Conservation (phyloP, 2,797 vertebrate genomes). For the Scolopax rusticola region DNA sequence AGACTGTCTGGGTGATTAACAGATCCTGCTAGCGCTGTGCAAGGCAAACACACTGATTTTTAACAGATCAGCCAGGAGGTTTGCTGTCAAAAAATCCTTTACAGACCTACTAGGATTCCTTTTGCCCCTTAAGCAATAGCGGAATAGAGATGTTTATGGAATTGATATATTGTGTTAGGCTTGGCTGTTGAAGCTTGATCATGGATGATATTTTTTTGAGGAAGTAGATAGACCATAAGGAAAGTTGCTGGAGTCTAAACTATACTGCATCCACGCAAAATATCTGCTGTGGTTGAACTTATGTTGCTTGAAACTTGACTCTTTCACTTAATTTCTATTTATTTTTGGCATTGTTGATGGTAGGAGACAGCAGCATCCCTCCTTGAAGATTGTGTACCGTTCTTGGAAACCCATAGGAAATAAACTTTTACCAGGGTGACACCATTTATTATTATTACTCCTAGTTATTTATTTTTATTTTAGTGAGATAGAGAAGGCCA, state of each 20-base stretch:
- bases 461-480: conserved; percentile 50
- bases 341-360: conserved; percentile 15
- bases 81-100: conserved; percentile 19
- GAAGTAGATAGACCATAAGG: conserved; percentile 36
- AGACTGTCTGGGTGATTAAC: neutral
- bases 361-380: neutral
- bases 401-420: conserved; percentile 5
- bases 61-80: neutral
- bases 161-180: neutral
- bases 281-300: conserved; percentile 31
- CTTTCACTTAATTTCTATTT: conserved; percentile 27
- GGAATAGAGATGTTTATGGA: neutral
- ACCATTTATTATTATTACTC: conserved; percentile 31
- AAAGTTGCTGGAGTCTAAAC: conserved; percentile 34
- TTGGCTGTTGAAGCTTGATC: conserved; percentile 17
- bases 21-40: neutral
- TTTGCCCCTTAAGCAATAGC: neutral
- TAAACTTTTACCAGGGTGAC: neutral
- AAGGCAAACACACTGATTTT: neutral
- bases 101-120: neutral
- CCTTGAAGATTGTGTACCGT: neutral
- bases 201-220: conserved; percentile 22
- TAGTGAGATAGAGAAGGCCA: conserved; percentile 15
- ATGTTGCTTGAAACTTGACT: neutral
- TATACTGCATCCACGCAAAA: neutral